These are phyloP conservation scores for Lucifuga dentata DNA, from an alignment of 2,113 vertebrate genomes.

Conservation along the genomic window DNA sequence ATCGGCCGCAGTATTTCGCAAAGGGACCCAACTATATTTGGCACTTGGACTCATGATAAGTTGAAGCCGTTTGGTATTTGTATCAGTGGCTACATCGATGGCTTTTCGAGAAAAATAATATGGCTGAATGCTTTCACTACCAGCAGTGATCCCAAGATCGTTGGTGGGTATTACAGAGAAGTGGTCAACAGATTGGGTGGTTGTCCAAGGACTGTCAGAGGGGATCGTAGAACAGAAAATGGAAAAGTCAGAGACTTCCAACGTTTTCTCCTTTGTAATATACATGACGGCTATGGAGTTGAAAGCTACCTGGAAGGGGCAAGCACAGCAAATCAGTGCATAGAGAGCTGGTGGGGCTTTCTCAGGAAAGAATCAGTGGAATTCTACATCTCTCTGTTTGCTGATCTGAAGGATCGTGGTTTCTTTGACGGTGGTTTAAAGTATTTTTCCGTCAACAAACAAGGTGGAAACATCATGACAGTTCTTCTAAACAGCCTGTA, in stretches of 20 bases:
- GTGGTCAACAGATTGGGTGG: not conserved
- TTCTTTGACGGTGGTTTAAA: too few relatives aligned
- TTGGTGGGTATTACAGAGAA: slow-evolving; percentile 5
- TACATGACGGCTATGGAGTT: too few relatives aligned
- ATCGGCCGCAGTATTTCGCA: not conserved
- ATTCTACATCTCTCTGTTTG: too few relatives aligned
- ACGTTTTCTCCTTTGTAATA: not conserved
- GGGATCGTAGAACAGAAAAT: slow-evolving; percentile 10
- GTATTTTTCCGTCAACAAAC: too few relatives aligned
- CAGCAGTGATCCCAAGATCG: slow-evolving; percentile 20
- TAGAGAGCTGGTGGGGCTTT: too few relatives aligned
- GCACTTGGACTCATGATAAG: slow-evolving; percentile 24
- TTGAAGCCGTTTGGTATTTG: slow-evolving; percentile 25
- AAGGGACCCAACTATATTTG: slow-evolving; percentile 30
- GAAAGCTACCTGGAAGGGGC: too few relatives aligned
- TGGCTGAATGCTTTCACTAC: slow-evolving; percentile 22
- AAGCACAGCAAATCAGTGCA: too few relatives aligned
- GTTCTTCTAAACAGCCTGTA: too few relatives aligned
- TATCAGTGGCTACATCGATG: slow-evolving; percentile 5
- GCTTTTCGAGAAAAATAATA: slow-evolving; percentile 8
- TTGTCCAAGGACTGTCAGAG: not conserved
- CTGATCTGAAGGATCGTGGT: too few relatives aligned
- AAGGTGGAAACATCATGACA: too few relatives aligned
- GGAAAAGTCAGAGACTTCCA: not conserved
- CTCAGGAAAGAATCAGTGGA: too few relatives aligned